Base-by-base conservation (phyloP, 2,888 invertebrate genomes). In the Galeruca laticollis region DNA sequence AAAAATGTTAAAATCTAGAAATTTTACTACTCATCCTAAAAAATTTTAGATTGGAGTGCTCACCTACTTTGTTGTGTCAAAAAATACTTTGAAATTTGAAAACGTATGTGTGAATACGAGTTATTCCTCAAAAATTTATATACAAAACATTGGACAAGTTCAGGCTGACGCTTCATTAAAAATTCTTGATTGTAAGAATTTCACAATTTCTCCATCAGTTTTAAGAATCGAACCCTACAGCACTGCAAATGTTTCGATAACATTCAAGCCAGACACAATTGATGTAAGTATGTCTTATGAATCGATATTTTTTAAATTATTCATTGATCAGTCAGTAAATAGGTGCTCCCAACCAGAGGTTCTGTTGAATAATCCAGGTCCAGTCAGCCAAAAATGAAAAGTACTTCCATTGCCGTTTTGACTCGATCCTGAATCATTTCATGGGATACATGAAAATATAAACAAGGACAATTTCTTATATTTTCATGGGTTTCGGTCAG, bases 141-240 rank as follows among this genome's bases (percentile, higher is more conserved):
- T 88, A 20, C 76, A 83, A 66, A 88, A 88, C 77, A 76, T 76
- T 2, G 84, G 86, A 47, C 73, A 82, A 33, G 84, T 88, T 15
- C 71, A 80, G 0, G 84, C 85, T 0, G 73, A 79, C 9, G 72
- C 84, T 6, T 67, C 65, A 0, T 70, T 80, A 10, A 77, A 57
- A 31, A 72, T 83, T 8, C 70, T 73, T 13, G 79, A 82, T 51
- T 52, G 61, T 0, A 71, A 68, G 5, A 35, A 72, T 15, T 88
- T 87, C 71, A 71, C 75, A 3, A 75, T 86, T 11, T 72, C 80
- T 15, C 85, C 86, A 4, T 62, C 69, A 37, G 73, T 69, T 51
- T 69, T 83, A 9, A 78, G 73, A 10, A 81, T 88, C 26, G 79
- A 83, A n/a, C 80, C 87, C 1, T 84, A 84, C 78, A 79, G 79